Base-by-base conservation (phyloP, 2,888 invertebrate species). In the Catocala nupta region DNA sequence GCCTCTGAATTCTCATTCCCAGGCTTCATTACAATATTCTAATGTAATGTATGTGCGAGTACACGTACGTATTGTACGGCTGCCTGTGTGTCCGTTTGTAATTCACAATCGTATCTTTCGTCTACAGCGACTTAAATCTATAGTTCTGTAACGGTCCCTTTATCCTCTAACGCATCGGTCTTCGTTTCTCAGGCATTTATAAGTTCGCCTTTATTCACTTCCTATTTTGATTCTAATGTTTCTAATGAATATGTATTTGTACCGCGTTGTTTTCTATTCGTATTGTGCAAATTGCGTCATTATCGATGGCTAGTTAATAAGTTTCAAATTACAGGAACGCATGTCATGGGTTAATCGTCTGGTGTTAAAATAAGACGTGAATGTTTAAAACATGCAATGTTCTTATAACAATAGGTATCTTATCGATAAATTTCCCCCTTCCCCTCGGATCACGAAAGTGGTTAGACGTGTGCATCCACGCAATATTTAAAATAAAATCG, bases 91-190 rank as follows among this genome's bases (percentile, higher is more conserved):
- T 70, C 68, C 72, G 78, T 79, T 73, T 71, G 77, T 81, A 78
- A 78, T 77, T 78, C 75, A 75, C 77, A 77, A 65, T 73, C 75
- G 71, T 78, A 75, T 75, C 75, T 81, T 78, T 82, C 75, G 75
- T 72, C 75, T 81, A 74, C 75, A 77, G 69, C 53, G 66, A 67
- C 77, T 71, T 71, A 76, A 73, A 79, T 76, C 80, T 85, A 82
- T 78, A 57, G 62, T 74, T 81, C 82, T 77, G 77, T 73, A 76
- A 72, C 73, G 73, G 77, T 77, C 52, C 71, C 63, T 74, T 74
- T 77, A 79, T 73, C 78, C 71, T 69, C 69, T 75, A 68, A 59
- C 71, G 66, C 66, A 77, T 78, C 77, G 66, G 65, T 63, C 67
- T 75, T 68, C 70, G 65, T 73, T 70, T 70, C 70, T 60, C 70